Percentiles rank a stretch among this genome's conserved stretches.
phyloP scores from a whole-genome alignment of 1,140 invertebrate species.

The Globodera rostochiensis region DNA sequence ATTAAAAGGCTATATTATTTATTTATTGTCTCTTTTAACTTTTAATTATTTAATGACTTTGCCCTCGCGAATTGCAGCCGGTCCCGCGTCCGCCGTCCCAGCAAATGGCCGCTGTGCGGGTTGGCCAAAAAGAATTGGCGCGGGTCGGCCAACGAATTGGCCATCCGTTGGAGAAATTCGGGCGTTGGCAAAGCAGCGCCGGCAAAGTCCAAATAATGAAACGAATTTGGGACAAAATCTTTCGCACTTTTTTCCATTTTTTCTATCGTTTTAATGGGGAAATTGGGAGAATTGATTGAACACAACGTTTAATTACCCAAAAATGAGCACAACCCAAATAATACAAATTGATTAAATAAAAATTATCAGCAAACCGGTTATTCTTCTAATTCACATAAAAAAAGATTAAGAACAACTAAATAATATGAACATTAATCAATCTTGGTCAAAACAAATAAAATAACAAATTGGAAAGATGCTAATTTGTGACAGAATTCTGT shows the following conservation, averaged over 20 bases:
- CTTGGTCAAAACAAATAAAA: too few species aligned
- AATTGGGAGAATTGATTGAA: background rate
- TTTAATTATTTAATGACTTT: constrained; percentile 70
- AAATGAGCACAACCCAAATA: background rate
- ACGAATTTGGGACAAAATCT: background rate
- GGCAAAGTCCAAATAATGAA: constrained; percentile 82
- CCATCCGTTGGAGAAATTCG: constrained; percentile 75
- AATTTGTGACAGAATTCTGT: too few species aligned
- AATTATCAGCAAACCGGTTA: too few species aligned
- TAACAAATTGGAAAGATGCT: too few species aligned
- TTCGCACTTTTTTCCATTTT: background rate
- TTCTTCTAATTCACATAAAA: too few species aligned
- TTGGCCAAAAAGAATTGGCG: constrained; percentile 77
- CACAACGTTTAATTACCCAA: background rate
- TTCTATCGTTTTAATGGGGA: background rate
- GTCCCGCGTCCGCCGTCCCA: constrained; percentile 78
- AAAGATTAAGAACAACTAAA: too few species aligned
- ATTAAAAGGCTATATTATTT: background rate
- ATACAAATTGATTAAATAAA: background rate
- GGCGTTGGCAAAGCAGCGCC: constrained; percentile 82
- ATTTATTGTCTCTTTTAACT: background rate
- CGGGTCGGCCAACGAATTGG: constrained; percentile 71
- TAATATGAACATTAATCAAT: too few species aligned
- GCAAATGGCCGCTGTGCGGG: constrained; percentile 77
- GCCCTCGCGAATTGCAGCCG: constrained; percentile 79